A percentile compares a stretch with the other conserved stretches of the same genome.
Conservation (phyloP, 2,113 vertebrate species). For the Lamprotornis superbus region DNA sequence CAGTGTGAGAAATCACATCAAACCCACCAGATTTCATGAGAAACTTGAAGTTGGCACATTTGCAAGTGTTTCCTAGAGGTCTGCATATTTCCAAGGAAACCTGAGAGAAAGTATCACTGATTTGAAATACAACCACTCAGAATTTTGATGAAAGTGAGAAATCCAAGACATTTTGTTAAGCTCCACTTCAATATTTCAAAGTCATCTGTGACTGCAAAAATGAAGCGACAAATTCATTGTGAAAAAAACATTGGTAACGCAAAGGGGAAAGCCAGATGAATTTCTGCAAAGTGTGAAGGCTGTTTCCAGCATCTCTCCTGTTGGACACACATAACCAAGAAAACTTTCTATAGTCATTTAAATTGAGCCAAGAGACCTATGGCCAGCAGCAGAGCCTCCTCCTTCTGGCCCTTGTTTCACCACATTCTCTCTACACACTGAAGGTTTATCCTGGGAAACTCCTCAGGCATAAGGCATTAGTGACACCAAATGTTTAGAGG, state of each 20-base stretch:
- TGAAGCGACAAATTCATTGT: neutral
- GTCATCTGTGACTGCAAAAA: neutral
- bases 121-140: neutral
- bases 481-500: slow-evolving; percentile 32
- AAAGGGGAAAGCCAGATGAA: slow-evolving; percentile 5
- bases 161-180: neutral
- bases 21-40: neutral
- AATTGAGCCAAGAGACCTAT: neutral
- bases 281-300: neutral
- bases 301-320: neutral
- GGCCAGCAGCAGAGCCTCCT: neutral
- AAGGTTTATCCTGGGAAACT: neutral
- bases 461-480: slow-evolving; percentile 6
- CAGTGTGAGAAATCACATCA: neutral
- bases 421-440: neutral
- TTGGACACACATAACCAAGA: neutral
- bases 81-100: slow-evolving; percentile 2
- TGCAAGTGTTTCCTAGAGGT: neutral
- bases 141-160: slow-evolving; percentile 21
- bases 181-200: neutral
- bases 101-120: neutral
- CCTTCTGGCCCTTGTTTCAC: neutral
- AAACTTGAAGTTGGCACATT: neutral
- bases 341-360: neutral
- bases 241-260: neutral